Evolutionary conservation across 2,888 invertebrate species (phyloP), one percentile per base, ranked within the genome.

Genomic region (Dicycla oo): DNA sequence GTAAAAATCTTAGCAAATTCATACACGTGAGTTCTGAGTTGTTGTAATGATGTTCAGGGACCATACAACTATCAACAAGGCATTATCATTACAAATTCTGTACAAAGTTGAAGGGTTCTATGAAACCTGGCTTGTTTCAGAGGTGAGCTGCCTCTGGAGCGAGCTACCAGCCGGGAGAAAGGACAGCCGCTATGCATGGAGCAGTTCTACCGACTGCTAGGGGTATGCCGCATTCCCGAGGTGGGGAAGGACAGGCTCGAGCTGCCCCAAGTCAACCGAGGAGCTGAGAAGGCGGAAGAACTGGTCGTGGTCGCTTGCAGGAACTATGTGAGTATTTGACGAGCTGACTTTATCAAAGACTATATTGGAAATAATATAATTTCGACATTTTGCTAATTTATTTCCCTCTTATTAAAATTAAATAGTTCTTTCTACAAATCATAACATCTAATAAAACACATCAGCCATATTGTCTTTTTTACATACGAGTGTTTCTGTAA

Each of bases 131-230:
- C 5, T 23, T 61, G 1, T 84, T 90, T 1, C 89, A 98, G 98
- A 82, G 97, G 97, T 43, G 98, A 97, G 80, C 92, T 99, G 62
- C 98, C 98, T 0, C 96, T 98, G 54, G 99, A 99, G 90, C 96
- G 97, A 26, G 98, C 98, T 0, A 98, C 98, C 3, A 98, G 98
- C 34, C 97, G 98, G 26, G 98, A 99, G 91, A 98, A 98, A 80
- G 98, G 98, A 69, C 99, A 99, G 92, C 98, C 98, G 0, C 95
- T 99, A 54, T 99, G 99, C 94, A 99, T 99, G 99, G 98, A 98
- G 43, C 99, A 99, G 93, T 99, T 99, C 94, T 98, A 99, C 91
- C 97, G 98, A n/a, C 96, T 99, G 70, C 97, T 99, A 87, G 98
- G 98, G 40, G 98, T 98, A 6, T 99, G 99, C 93, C 97, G 99